These are phyloP conservation scores for Tachystola acroxantha DNA, from an alignment of 2,888 invertebrate species.

Conservation along the genomic window DNA sequence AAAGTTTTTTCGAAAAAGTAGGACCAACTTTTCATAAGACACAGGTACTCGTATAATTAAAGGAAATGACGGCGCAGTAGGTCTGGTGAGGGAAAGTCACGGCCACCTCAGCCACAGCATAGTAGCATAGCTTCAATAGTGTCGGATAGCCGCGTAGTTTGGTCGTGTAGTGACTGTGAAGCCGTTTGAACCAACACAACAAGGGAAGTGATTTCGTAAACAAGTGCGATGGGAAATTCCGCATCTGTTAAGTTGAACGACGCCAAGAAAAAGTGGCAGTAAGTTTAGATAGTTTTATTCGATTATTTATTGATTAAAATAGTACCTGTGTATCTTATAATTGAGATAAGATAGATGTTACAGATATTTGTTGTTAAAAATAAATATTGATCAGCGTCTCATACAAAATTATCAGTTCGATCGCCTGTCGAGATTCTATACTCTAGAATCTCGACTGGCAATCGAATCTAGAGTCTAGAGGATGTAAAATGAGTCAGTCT, in stretches of 20 bases:
- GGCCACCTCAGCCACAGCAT: constrained; percentile 33
- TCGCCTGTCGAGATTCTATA: too few species aligned
- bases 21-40: too few species aligned
- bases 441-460: too few species aligned
- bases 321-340: neutral
- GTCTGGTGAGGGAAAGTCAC: constrained; percentile 57
- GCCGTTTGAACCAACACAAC: neutral
- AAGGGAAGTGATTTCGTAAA: neutral
- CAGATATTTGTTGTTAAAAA: too few species aligned
- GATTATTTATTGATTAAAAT: neutral
- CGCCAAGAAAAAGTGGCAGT: constrained; percentile 68
- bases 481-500: too few species aligned
- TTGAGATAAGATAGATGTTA: too few species aligned
- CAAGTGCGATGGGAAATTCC: constrained; percentile 56
- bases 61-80: constrained; percentile 35
- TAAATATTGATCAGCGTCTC: neutral
- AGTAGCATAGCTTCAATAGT: constrained; percentile 16
- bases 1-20: too few species aligned
- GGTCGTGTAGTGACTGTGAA: constrained; percentile 7
- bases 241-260: constrained; percentile 66
- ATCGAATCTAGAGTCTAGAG: too few species aligned
- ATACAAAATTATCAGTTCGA: too few species aligned
- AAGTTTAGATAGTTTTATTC: constrained; percentile 35
- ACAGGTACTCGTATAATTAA: constrained; percentile 18
- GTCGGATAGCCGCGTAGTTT: constrained; percentile 9